Evolutionary conservation across 2,888 invertebrate genomes (phyloP).

Genomic region (Synergus laeviventris): DNA sequence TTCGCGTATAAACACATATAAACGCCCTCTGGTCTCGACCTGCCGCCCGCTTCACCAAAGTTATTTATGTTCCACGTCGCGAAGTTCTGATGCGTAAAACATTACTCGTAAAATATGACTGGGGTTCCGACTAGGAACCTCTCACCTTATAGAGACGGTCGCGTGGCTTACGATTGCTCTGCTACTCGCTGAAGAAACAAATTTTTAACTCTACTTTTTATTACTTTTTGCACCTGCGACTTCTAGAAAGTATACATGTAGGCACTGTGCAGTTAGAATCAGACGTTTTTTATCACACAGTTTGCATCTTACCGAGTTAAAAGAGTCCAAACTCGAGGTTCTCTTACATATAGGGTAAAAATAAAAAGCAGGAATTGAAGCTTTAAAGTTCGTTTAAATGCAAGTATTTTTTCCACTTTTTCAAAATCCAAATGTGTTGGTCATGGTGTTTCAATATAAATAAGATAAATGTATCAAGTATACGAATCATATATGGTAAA

Average conservation of each 20-base stretch:
- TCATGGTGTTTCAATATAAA: no score
- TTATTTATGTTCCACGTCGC: conserved; percentile 24
- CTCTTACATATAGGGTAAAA: no score
- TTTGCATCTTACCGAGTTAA: neutral
- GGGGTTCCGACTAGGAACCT: neutral
- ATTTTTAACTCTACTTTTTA: neutral
- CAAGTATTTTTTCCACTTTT: no score
- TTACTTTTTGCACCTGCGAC: neutral
- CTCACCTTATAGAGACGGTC: neutral
- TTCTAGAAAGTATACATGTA: neutral
- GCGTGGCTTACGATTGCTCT: neutral
- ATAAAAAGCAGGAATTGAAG: no score
- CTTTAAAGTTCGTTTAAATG: no score
- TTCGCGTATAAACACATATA: conserved; percentile 21
- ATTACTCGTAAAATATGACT: conserved; percentile 18
- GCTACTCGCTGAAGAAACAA: neutral
- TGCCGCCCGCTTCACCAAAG: conserved; percentile 5
- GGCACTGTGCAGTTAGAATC: no score
- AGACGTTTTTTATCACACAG: neutral
- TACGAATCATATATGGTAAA: no score
- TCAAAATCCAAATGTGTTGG: no score
- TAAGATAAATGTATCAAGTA: no score
- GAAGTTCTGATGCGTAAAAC: conserved; percentile 25
- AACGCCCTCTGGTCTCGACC: neutral
- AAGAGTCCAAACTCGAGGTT: neutral